These are phyloP conservation scores for Bicyclus anynana DNA, from an alignment of 1,140 invertebrate genomes.

Conservation along the genomic window DNA sequence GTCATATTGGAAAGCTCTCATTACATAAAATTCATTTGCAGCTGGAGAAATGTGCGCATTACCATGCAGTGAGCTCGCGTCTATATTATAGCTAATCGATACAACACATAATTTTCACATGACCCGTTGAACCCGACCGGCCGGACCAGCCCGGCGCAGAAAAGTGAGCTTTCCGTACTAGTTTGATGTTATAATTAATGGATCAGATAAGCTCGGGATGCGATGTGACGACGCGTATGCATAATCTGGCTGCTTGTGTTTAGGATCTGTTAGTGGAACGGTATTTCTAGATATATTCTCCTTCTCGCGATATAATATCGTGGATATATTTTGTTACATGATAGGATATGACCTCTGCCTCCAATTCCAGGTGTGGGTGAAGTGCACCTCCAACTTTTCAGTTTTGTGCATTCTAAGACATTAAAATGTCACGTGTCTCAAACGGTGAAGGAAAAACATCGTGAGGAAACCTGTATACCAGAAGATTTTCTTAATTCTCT, in stretches of 20 bases:
- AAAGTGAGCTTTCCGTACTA: constrained; percentile 18
- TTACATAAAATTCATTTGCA: not conserved
- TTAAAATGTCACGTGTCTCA: too few species aligned
- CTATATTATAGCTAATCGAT: constrained; percentile 1
- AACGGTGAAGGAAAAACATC: too few species aligned
- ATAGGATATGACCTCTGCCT: too few species aligned
- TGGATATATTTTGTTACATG: too few species aligned
- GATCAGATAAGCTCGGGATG: constrained; percentile 3
- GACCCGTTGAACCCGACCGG: not conserved
- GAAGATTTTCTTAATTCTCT: too few species aligned
- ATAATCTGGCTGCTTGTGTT: not conserved
- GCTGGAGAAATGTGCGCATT: not conserved
- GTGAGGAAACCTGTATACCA: too few species aligned
- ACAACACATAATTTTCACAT: constrained; percentile 6
- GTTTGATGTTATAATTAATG: constrained; percentile 23
- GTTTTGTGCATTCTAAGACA: too few species aligned
- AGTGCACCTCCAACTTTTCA: too few species aligned
- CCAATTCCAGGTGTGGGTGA: too few species aligned
- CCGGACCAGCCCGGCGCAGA: constrained; percentile 6
- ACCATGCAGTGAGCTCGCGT: not conserved
- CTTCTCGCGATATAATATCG: too few species aligned
- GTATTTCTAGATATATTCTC: not conserved
- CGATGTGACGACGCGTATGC: not conserved
- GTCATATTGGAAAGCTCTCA: not conserved
- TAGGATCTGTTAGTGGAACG: not conserved